Percentiles rank a stretch among this genome's conserved stretches.
These are phyloP conservation scores for Candidula unifasciata DNA, from an alignment of 2,888 invertebrate species.

Conservation along the genomic window DNA sequence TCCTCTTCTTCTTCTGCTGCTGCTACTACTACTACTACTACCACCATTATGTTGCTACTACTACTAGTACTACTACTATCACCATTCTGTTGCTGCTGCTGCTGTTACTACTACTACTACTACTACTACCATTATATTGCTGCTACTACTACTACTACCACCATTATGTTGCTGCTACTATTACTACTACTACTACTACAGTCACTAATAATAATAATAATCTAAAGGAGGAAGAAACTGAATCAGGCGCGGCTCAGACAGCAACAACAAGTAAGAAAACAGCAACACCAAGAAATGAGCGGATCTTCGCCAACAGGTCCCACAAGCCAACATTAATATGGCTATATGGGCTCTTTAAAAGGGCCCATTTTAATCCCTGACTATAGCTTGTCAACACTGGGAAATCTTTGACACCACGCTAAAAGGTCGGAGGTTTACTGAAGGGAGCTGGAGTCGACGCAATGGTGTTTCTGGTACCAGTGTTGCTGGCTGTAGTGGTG, in stretches of 20 bases:
- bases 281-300: not conserved
- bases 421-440: conserved; percentile 28
- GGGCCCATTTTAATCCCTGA: conserved; percentile 27
- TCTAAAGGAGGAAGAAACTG: not conserved
- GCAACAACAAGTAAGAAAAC: not conserved
- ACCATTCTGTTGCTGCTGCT: too few species aligned
- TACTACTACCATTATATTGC: too few species aligned
- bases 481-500: conserved; percentile 9
- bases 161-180: too few species aligned
- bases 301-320: not conserved
- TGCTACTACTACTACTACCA: too few species aligned
- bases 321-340: conserved; percentile 1
- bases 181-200: too few species aligned
- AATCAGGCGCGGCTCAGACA: not conserved
- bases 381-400: conserved; percentile 8
- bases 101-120: too few species aligned
- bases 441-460: not conserved
- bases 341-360: not conserved
- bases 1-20: too few species aligned
- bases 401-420: conserved; percentile 12
- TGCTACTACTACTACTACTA: too few species aligned
- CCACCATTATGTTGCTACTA: too few species aligned
- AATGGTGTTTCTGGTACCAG: not conserved
- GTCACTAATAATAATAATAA: not conserved
- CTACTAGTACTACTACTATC: too few species aligned